These are phyloP conservation scores for Narcine bancroftii DNA, from an alignment of 2,113 vertebrate genomes.

Conservation along the genomic window DNA sequence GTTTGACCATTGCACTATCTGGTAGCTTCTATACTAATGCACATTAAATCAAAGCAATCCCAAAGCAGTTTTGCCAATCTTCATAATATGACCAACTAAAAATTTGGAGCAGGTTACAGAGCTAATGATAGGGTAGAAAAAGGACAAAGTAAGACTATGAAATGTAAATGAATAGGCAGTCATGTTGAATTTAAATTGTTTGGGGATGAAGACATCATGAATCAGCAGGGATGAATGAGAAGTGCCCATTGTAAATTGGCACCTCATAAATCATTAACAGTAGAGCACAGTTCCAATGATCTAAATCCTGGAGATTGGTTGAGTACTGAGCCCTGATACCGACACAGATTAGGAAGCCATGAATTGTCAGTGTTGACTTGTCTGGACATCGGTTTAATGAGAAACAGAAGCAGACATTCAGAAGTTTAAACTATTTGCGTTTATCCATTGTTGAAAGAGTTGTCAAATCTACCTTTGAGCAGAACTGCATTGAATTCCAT, in stretches of 20 bases:
- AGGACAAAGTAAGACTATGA: neutral
- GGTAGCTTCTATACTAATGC: too few relatives aligned
- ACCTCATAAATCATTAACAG: neutral
- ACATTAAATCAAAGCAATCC: too few relatives aligned
- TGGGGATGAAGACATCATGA: neutral
- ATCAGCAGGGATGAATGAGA: neutral
- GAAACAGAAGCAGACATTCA: neutral
- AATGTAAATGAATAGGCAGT: neutral
- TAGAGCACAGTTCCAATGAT: neutral
- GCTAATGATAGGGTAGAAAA: neutral
- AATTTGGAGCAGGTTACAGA: neutral
- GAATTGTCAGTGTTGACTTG: neutral
- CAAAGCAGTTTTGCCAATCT: too few relatives aligned
- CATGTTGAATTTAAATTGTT: neutral
- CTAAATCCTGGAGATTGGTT: neutral
- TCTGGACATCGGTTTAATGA: neutral
- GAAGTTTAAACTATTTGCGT: neutral
- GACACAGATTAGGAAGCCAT: too few relatives aligned
- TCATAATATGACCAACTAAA: neutral
- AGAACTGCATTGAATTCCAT: neutral
- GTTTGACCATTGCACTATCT: too few relatives aligned
- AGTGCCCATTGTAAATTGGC: neutral
- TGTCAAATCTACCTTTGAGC: neutral
- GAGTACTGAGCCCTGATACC: neutral
- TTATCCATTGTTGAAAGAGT: neutral